Base-by-base conservation (phyloP, 2,113 vertebrate genomes). In the Trachemys scripta region DNA sequence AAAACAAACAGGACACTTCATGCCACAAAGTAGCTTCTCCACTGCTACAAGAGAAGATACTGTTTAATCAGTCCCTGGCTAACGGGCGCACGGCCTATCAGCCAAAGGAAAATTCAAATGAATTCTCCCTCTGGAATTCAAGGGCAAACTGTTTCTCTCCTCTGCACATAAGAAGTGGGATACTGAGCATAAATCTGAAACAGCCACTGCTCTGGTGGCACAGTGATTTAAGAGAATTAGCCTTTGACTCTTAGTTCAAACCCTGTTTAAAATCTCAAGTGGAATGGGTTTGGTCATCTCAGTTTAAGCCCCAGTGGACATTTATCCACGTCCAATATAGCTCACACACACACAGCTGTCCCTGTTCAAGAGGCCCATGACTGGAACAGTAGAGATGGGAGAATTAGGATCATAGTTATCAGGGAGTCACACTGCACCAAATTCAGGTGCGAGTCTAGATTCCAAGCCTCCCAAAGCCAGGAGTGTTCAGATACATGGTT, bases 341-440 rank as follows among this genome's bases (percentile, higher is more conserved):
- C 50, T 47, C 56, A 82, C 42, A 27, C 75, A 45, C 45, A 89
- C 35, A 42, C 65, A 87, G 80, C 75, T 27, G 89, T 65, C 85
- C 24, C 49, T 27, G 5, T 22, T 24, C 49, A 16, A 8, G 86
- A 8, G 86, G 47, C 13, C 57, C 80, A 24, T 24, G 62, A 49
- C 3, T 17, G 75, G 76, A 78, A n/a, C 49, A 11, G 29, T 59
- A 94, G 49, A 24, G 38, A 54, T 14, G 49, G 72, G n/a, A 45
- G 80, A 56, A 35, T 1, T 10, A 89, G 54, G 69, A 10, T 24
- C 6, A 2, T 0, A 6, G 0, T 29, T 84, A 62, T 45, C 8
- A 89, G 62, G 85, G 95, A 53, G 78, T 12, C 17, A 45, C 62
- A 35, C 2, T 45, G 11, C 12, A 42, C 51, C 51, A 57, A 75